These are phyloP conservation scores for Hydractinia symbiolongicarpus DNA, from an alignment of 30 jellyfish, hydroid and myxozoan genomes.

Conservation along the genomic window DNA sequence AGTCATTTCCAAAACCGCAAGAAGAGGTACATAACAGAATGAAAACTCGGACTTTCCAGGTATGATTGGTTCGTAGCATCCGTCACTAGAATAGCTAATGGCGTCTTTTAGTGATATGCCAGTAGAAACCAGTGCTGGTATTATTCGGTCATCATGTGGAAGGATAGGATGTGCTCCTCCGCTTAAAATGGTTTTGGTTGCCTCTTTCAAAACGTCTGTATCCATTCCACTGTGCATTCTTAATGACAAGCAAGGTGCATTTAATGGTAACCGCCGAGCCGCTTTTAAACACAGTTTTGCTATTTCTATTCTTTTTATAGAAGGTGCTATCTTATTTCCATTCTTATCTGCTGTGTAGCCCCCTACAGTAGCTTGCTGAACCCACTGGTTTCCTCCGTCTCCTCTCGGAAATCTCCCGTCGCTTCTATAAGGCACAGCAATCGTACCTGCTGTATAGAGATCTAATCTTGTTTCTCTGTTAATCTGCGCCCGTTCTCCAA, in stretches of 20 bases:
- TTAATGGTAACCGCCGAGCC: slow-evolving; percentile 29
- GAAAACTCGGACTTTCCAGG: slow-evolving; percentile 37
- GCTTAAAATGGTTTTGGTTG: slow-evolving; percentile 21
- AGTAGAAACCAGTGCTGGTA: slow-evolving; percentile 16
- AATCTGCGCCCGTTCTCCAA: slow-evolving; percentile 22
- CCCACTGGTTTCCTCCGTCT: slow-evolving; percentile 39
- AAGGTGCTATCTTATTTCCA: slow-evolving; percentile 2
- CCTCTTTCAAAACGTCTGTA: slow-evolving; percentile 16
- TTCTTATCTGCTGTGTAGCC: neutral
- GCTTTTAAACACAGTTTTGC: slow-evolving; percentile 28
- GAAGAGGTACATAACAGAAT: slow-evolving; percentile 25
- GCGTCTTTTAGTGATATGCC: slow-evolving; percentile 21
- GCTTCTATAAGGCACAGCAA: slow-evolving; percentile 33
- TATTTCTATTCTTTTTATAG: neutral
- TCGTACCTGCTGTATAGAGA: slow-evolving; percentile 24
- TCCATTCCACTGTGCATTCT: slow-evolving; percentile 18
- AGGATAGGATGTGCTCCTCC: slow-evolving; percentile 35
- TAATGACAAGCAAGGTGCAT: slow-evolving; percentile 34
- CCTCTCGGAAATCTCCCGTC: slow-evolving; percentile 31
- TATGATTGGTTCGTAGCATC: slow-evolving; percentile 31
- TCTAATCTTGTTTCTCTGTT: slow-evolving; percentile 24
- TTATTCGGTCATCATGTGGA: slow-evolving; percentile 25
- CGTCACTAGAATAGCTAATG: slow-evolving; percentile 17
- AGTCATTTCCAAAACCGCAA: slow-evolving; percentile 22
- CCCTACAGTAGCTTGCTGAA: slow-evolving; percentile 27